Evolutionary conservation across 2,797 vertebrate species (phyloP).

Genomic region (Mastacembelus armatus): DNA sequence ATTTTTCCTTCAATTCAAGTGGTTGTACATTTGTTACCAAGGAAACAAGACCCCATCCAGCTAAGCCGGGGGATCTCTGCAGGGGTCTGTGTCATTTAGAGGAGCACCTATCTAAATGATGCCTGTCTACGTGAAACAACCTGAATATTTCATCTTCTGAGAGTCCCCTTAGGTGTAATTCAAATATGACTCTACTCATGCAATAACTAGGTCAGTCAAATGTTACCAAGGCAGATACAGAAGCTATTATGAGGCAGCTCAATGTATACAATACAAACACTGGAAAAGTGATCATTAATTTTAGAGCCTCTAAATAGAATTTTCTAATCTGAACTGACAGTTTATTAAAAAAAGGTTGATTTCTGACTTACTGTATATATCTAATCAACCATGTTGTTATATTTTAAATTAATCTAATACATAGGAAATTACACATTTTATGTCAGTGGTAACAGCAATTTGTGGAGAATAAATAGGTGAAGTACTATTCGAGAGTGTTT

Average conservation of each 20-base stretch:
- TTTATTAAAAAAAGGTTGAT: not conserved
- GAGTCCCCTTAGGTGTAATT: slow-evolving; percentile 41
- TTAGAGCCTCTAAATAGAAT: slow-evolving; percentile 2
- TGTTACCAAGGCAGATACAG: slow-evolving; percentile 40
- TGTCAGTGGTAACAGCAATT: not conserved
- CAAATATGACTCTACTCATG: slow-evolving; percentile 18
- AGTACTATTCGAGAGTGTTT: not conserved
- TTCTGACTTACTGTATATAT: not conserved
- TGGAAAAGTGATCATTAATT: not conserved
- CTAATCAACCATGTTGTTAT: not conserved
- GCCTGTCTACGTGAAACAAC: slow-evolving; percentile 32
- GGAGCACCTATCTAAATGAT: slow-evolving; percentile 24
- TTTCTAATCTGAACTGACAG: not conserved
- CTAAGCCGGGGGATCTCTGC: slow-evolving; percentile 42
- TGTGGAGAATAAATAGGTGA: not conserved
- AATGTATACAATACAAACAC: not conserved
- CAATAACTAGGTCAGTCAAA: not conserved
- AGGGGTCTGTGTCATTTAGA: slow-evolving; percentile 47
- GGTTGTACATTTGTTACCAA: slow-evolving; percentile 53
- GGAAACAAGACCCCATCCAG: slow-evolving; percentile 48
- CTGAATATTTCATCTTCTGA: slow-evolving; percentile 34
- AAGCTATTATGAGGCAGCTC: slow-evolving; percentile 8
- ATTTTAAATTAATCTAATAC: not conserved
- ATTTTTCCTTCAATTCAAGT: slow-evolving; percentile 20
- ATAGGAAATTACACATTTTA: not conserved